Conservation (phyloP, 2,113 vertebrate species). For the Calidris pugnax region DNA sequence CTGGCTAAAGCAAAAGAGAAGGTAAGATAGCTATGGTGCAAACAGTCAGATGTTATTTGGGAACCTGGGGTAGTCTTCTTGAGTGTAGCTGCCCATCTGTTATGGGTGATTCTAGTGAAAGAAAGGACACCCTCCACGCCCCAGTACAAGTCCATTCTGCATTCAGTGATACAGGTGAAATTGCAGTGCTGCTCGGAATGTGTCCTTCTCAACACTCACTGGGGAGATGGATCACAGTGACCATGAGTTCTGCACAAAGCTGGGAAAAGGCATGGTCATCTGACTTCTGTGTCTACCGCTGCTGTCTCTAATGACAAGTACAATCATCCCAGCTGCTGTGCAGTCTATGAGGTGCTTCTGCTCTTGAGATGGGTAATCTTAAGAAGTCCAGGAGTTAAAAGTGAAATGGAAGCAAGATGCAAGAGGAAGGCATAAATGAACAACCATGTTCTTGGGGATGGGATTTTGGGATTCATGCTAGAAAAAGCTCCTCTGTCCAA, state of each 20-base stretch:
- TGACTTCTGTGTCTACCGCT: not conserved
- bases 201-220: not conserved
- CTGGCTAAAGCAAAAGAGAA: conserved; percentile 78
- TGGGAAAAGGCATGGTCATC: not conserved
- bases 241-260: not conserved
- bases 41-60: not conserved
- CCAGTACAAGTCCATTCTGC: not conserved
- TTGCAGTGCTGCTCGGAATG: not conserved
- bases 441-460: not conserved
- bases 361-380: not conserved
- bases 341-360: not conserved
- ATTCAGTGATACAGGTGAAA: not conserved
- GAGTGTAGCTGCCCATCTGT: not conserved
- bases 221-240: not conserved
- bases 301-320: not conserved
- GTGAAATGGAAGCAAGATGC: not conserved
- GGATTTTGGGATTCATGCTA: not conserved
- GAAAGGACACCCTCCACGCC: not conserved
- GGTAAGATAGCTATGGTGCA: conserved; percentile 48
- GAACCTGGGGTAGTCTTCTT: not conserved
- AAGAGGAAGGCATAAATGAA: not conserved
- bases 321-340: not conserved
- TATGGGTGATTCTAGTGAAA: not conserved
- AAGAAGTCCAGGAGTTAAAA: not conserved
- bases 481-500: not conserved